Evolutionary conservation across 2,113 vertebrate species (phyloP), one percentile per base, ranked within the genome.

Genomic region (Sinocyclocheilus anshuiensis): DNA sequence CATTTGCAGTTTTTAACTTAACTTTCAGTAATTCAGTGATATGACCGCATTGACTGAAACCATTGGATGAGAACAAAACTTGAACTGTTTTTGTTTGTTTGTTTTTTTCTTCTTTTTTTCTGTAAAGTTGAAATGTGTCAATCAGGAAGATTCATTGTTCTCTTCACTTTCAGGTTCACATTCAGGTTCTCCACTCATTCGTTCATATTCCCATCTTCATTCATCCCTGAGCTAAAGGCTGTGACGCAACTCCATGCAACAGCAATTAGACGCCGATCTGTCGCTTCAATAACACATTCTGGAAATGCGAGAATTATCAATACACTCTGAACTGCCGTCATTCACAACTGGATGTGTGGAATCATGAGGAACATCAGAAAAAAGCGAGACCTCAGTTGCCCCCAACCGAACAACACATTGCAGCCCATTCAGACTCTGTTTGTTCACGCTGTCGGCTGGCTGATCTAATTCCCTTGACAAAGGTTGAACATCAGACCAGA

Each of bases 171-270:
- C 29, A 33, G 57, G 33, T n/a, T 33, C 50, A 61, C 39, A 71
- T 20, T 10, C 39, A 53, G n/a, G 36, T 59, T 11, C n/a, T 76
- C 24, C 45, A 22, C 80, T 39, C 57, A 71, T 39, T 81, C 72
- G 18, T 59, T 22, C 76, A 20, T 26, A 36, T 79, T 45, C 22
- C 36, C 22, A 63, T 33, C 36, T 42, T 24, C 61, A 36, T 8
- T 71, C 45, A 50, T 53, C 53, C 33, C 29, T 53, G 55, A 33
- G 18, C 61, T 50, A 53, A 77, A 86, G 61, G 78, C 57, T 33
- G 85, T 90, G 87, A 90, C 59, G 85, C 87, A 90, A 90, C 57
- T 48, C 65, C 33, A 88, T 59, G 89, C 74, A 90, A 90, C 39
- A 48, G 82, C 87, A 88, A 84, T 88, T 88, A 77, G 86, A 81